Evolutionary conservation across 2,888 invertebrate species (phyloP).

Genomic region (Protodeltote pygarga): DNA sequence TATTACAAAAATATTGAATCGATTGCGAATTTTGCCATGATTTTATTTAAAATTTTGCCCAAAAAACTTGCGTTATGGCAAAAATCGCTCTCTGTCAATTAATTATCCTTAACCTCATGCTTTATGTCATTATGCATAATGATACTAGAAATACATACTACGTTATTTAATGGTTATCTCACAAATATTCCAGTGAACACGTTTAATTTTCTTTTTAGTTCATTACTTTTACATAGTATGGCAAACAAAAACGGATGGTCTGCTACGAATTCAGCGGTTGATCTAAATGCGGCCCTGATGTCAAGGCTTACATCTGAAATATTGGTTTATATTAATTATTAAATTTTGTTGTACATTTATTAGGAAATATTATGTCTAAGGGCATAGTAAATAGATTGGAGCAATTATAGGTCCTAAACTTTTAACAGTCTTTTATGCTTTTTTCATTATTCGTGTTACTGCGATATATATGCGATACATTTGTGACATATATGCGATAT

Average conservation of each 20-base stretch:
- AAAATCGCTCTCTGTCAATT: neutral
- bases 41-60: neutral
- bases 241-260: slow-evolving; percentile 56
- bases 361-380: neutral
- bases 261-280: slow-evolving; percentile 45
- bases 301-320: slow-evolving; percentile 53
- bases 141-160: slow-evolving; percentile 48
- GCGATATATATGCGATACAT: too few species aligned
- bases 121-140: slow-evolving; percentile 26
- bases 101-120: slow-evolving; percentile 35
- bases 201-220: slow-evolving; percentile 41
- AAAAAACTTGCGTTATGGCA: slow-evolving; percentile 26
- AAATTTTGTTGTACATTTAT: neutral
- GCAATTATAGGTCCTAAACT: too few species aligned
- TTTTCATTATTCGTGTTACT: too few species aligned
- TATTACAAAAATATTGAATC: too few species aligned
- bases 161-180: slow-evolving; percentile 40
- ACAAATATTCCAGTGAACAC: slow-evolving; percentile 52
- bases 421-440: too few species aligned
- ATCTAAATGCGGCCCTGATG: slow-evolving; percentile 49
- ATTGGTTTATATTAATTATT: slow-evolving; percentile 29
- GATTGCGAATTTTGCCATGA: neutral
- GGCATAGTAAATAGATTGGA: too few species aligned
- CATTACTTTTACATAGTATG: slow-evolving; percentile 48
- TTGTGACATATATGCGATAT: too few species aligned